Evolutionary conservation across 92 coral and sea anemone species (phyloP).

Genomic region (Epizoanthus scotinus): DNA sequence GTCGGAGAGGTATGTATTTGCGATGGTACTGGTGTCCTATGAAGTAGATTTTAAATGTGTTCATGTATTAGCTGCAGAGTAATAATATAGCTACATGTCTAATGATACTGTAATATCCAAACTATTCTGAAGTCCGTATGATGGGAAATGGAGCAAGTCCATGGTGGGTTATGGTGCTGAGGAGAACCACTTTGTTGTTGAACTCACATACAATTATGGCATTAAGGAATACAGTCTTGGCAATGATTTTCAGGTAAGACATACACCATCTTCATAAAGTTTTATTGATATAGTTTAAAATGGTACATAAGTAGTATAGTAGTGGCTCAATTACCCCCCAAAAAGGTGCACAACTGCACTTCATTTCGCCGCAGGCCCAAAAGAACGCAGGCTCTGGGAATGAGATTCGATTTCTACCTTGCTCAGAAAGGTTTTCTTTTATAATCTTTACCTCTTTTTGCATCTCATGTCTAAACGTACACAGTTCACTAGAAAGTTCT

Average conservation of each 20-base stretch:
- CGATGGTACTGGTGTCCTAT: no score
- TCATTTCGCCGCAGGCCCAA: no score
- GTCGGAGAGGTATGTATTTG: no score
- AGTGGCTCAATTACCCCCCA: no score
- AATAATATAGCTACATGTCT: no score
- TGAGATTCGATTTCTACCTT: no score
- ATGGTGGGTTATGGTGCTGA: conserved; percentile 96
- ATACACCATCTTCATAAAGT: neutral
- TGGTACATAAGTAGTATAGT: no score
- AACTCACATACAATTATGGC: conserved; percentile 95
- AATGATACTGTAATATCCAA: neutral
- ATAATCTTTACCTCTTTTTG: neutral
- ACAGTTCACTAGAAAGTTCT: neutral
- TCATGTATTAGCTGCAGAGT: no score
- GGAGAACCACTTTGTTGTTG: conserved; percentile 93
- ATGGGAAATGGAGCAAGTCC: conserved; percentile 98
- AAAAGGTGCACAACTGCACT: no score
- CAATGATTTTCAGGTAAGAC: conserved; percentile 90
- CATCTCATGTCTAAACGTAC: neutral
- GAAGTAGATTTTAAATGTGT: no score
- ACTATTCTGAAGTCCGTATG: conserved; percentile 75
- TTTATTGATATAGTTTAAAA: neutral
- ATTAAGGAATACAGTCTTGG: conserved; percentile 87
- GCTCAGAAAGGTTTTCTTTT: neutral
- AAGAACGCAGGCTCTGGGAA: no score